phyloP scores from a whole-genome alignment of 2,797 vertebrate genomes.

The Ptychobarbus kaznakovi region DNA sequence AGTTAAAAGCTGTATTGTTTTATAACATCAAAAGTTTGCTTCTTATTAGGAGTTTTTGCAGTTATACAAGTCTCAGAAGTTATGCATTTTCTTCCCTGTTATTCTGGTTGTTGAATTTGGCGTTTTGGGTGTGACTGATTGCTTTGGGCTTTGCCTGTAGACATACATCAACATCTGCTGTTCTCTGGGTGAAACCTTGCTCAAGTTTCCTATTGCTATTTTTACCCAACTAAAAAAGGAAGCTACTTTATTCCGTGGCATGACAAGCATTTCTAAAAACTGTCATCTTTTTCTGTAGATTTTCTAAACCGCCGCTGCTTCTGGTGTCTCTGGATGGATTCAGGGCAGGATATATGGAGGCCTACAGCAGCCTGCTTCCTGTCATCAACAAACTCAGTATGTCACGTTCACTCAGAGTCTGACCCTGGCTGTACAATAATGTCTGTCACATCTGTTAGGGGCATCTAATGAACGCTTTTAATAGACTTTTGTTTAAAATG shows the following conservation, averaged over 20 bases:
- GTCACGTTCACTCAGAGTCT: constrained; percentile 63
- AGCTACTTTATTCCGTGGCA: neutral
- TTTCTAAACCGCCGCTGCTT: constrained; percentile 86
- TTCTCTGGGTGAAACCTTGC: neutral
- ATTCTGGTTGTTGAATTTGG: neutral
- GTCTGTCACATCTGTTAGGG: neutral
- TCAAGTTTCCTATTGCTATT: constrained; percentile 23
- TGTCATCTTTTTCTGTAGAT: constrained; percentile 72
- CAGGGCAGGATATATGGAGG: constrained; percentile 88
- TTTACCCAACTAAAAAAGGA: constrained; percentile 14
- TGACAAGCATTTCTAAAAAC: neutral
- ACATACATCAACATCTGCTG: neutral
- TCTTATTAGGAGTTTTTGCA: neutral
- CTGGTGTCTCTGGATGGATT: constrained; percentile 97
- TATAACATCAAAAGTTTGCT: neutral
- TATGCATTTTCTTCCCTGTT: neutral
- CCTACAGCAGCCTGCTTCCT: constrained; percentile 83
- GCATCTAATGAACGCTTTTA: neutral
- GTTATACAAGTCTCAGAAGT: neutral
- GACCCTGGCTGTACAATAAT: neutral
- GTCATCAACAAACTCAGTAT: constrained; percentile 92
- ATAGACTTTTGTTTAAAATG: neutral
- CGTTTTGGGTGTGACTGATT: neutral
- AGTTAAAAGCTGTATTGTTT: neutral
- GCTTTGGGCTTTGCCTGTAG: neutral